Conservation (phyloP, 2,888 invertebrate species). For the Sarcophaga variegata region DNA sequence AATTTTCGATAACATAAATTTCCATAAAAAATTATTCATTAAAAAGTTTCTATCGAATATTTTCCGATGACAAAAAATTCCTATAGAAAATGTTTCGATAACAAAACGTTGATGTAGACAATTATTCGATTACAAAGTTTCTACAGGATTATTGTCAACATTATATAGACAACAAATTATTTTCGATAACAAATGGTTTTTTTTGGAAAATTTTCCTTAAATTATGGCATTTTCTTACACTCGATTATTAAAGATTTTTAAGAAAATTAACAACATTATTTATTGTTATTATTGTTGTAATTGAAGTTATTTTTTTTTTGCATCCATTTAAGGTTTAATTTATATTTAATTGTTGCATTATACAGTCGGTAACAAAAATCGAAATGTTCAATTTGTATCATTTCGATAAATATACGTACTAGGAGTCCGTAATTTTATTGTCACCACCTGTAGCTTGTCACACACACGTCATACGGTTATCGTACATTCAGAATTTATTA, state of each 20-base stretch:
- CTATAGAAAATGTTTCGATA: too few relatives aligned
- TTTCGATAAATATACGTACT: background rate
- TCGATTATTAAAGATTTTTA: slow-evolving; percentile 2
- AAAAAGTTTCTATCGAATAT: too few relatives aligned
- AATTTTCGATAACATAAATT: too few relatives aligned
- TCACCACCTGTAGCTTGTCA: slow-evolving; percentile 21
- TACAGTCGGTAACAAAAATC: slow-evolving; percentile 23
- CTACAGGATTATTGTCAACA: too few relatives aligned
- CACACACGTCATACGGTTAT: slow-evolving; percentile 9
- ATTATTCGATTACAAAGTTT: too few relatives aligned
- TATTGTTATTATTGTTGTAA: slow-evolving; percentile 52
- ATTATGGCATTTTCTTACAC: background rate
- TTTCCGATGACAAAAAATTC: too few relatives aligned
- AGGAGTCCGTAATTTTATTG: background rate
- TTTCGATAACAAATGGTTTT: too few relatives aligned
- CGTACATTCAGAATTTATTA: slow-evolving; percentile 1
- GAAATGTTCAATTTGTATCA: too few relatives aligned
- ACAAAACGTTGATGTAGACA: too few relatives aligned
- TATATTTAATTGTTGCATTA: slow-evolving; percentile 12
- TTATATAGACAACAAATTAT: too few relatives aligned
- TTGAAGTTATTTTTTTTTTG: slow-evolving; percentile 39
- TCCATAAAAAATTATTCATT: too few relatives aligned
- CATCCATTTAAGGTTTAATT: slow-evolving; percentile 58
- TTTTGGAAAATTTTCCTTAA: too few relatives aligned
- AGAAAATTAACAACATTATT: slow-evolving; percentile 29